Evolutionary conservation across 2,113 vertebrate species (phyloP), one percentile per base, ranked within the genome.

Genomic region (Siniperca knerii): DNA sequence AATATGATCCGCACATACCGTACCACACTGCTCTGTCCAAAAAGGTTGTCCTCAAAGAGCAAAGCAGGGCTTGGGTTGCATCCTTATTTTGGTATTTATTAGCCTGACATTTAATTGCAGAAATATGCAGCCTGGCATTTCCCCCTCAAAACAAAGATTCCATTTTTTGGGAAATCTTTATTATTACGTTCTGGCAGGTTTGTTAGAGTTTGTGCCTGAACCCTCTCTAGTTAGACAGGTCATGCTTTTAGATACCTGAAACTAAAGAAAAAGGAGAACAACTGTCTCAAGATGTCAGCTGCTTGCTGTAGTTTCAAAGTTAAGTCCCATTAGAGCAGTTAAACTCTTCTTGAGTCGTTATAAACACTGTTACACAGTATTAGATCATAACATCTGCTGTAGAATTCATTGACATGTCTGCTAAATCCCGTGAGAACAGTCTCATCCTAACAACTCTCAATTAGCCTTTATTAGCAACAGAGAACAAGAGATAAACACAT

Each of bases 1-100:
- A 93, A 90, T 92, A 88, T 81, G 89, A 90, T 92, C 87, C 85
- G 81, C 88, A 89, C 84, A 86, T 84, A 89, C 83, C 65, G 86
- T 90, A 78, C 90, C 79, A 69, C 80, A n/a, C 70, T 42, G 81
- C 83, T 75, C 81, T 23, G 74, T 86, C 85, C 88, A 87, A 79
- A 60, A 71, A 87, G 80, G 80, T 88, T 79, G 73, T 85, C 76
- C 88, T 87, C 82, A 85, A 84, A 88, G 84, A 86, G 78, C 83
- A 83, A 77, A 84, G 69, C 77, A 20, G 82, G 83, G 86, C 79
- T 91, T 87, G 33, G 82, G 85, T 85, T 93, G 81, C 75, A 85
- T 83, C 86, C 57, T 90, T 92, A 62, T 87, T 89, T 92, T 81
- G 77, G 69, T 74, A 83, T 86, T 87, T 90, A 86, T 86, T 76